These are phyloP conservation scores for Rafetus swinhoei DNA, from an alignment of 2,113 vertebrate species.

Conservation along the genomic window DNA sequence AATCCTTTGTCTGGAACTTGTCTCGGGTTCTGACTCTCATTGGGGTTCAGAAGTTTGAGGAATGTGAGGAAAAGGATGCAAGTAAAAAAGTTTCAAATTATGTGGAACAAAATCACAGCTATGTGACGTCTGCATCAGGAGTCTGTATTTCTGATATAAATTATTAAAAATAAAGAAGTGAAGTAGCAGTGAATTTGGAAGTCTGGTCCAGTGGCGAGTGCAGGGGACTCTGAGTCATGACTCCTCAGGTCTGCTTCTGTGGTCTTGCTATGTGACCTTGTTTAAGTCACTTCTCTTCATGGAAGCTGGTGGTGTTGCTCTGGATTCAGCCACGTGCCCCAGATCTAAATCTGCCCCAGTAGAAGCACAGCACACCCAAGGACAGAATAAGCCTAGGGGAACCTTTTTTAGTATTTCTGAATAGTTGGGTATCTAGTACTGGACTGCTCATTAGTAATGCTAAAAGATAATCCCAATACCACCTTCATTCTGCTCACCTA, in stretches of 20 bases:
- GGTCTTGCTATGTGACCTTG: neutral
- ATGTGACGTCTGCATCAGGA: neutral
- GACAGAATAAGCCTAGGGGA: neutral
- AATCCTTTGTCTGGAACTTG: neutral
- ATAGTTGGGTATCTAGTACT: neutral
- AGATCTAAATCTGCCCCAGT: neutral
- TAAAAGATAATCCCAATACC: neutral
- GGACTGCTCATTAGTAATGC: neutral
- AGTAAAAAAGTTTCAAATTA: neutral
- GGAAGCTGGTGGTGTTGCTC: neutral
- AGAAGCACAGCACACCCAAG: neutral
- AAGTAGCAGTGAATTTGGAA: neutral
- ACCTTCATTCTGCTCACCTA: neutral
- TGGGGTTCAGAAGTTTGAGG: fast-evolving
- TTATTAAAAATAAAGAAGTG: neutral
- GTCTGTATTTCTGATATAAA: neutral
- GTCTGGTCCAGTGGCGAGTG: neutral
- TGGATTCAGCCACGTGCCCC: neutral
- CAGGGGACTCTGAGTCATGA: neutral
- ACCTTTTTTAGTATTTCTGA: neutral
- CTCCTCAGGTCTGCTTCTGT: neutral
- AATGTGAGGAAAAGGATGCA: neutral
- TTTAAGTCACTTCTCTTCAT: neutral
- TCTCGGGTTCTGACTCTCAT: neutral
- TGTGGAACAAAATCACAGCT: neutral